These are phyloP conservation scores for Sitophilus oryzae DNA, from an alignment of 1,140 invertebrate genomes.

Conservation along the genomic window DNA sequence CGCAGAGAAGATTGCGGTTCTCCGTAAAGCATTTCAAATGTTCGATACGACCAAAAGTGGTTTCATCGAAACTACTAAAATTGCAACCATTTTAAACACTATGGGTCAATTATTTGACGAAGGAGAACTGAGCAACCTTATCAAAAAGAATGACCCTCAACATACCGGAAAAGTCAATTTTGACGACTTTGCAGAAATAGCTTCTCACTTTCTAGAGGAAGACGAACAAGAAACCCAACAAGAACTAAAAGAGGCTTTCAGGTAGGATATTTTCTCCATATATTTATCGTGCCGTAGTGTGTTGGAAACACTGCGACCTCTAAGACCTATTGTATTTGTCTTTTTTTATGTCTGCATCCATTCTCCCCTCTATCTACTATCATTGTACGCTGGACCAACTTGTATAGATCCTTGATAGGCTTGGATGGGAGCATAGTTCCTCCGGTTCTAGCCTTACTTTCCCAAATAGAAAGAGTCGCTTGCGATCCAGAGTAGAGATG, in stretches of 20 bases:
- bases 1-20: slow-evolving; percentile 78
- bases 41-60: slow-evolving; percentile 87
- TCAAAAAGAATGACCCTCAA: slow-evolving; percentile 80
- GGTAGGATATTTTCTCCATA: slow-evolving; percentile 42
- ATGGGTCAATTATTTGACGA: slow-evolving; percentile 91
- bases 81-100: slow-evolving; percentile 87
- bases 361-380: too few species aligned
- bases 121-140: slow-evolving; percentile 72
- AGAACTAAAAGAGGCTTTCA: slow-evolving; percentile 90
- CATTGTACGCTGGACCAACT: too few species aligned
- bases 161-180: slow-evolving; percentile 85
- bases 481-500: too few species aligned
- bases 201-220: slow-evolving; percentile 82
- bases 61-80: slow-evolving; percentile 82
- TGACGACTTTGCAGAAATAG: slow-evolving; percentile 86
- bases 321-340: too few species aligned
- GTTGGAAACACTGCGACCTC: too few species aligned
- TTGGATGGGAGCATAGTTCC: too few species aligned
- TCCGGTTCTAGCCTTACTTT: too few species aligned
- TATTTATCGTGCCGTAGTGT: background rate
- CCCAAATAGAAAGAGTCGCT: too few species aligned
- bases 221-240: slow-evolving; percentile 91
- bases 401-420: too few species aligned
- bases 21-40: slow-evolving; percentile 91
- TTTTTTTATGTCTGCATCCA: too few species aligned